A percentile compares a stretch with the other conserved stretches of the same genome.
These are phyloP conservation scores for Tokudaia muenninki DNA, from an alignment of 2,797 vertebrate genomes.

Conservation along the genomic window DNA sequence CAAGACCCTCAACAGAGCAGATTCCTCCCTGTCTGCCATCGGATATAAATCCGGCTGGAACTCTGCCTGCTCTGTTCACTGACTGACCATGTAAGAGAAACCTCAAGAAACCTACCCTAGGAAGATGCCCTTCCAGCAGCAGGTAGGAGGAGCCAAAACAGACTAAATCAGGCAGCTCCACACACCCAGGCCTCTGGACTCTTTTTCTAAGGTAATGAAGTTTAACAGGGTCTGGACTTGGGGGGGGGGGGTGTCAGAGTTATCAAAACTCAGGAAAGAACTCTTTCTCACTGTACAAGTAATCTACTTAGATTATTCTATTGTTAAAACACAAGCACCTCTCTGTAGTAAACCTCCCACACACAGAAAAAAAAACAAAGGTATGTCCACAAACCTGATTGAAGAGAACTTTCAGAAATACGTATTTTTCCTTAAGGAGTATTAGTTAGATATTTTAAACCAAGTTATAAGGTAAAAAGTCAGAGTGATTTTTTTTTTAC, in stretches of 20 bases:
- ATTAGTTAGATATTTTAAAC: constrained; percentile 64
- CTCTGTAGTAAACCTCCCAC: not conserved
- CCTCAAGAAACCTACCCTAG: rapidly evolving
- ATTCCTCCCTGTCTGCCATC: not conserved
- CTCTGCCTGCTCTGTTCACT: not conserved
- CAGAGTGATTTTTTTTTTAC: constrained; percentile 38
- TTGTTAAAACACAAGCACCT: not conserved
- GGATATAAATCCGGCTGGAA: not conserved
- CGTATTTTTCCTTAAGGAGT: constrained; percentile 2
- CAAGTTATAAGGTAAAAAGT: not conserved
- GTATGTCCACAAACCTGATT: not conserved
- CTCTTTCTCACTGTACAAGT: not conserved
- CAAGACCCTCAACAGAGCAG: not conserved
- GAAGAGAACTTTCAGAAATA: constrained; percentile 52
- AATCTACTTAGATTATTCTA: not conserved
- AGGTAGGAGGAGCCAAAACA: not conserved
- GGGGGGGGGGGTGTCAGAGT: too few species aligned
- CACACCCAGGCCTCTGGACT: not conserved
- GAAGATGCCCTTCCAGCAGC: rapidly evolving
- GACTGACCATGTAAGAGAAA: not conserved
- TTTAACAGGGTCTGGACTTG: not conserved
- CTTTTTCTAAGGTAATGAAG: not conserved
- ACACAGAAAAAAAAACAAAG: not conserved
- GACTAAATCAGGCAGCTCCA: not conserved
- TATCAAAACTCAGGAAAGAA: not conserved